Percentiles rank a stretch among this genome's conserved stretches.
These are phyloP conservation scores for Forbesichthys agassizii DNA, from an alignment of 2,113 vertebrate species.

Conservation along the genomic window DNA sequence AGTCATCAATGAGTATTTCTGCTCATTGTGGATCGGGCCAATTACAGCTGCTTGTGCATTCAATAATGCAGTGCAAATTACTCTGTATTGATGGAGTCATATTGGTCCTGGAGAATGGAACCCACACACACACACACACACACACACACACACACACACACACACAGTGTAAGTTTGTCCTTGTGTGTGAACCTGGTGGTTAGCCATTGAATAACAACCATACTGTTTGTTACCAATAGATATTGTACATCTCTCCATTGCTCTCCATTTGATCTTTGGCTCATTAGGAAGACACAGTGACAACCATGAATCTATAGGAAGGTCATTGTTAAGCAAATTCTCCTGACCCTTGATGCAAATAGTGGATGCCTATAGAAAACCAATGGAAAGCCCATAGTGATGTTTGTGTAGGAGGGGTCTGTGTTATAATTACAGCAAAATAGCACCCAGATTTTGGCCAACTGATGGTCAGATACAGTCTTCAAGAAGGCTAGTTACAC, in stretches of 20 bases:
- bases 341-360: slow-evolving; percentile 19
- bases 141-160: slow-evolving; percentile 15
- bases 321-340: background rate
- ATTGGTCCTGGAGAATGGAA: slow-evolving; percentile 20
- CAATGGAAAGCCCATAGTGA: background rate
- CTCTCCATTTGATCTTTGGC: slow-evolving; percentile 21
- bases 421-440: slow-evolving; percentile 1
- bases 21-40: slow-evolving; percentile 8
- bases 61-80: slow-evolving; percentile 42
- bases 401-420: slow-evolving; percentile 14
- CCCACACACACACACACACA: slow-evolving; percentile 17
- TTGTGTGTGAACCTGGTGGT: slow-evolving; percentile 14
- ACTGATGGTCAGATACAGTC: slow-evolving; percentile 20
- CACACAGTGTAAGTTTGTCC: slow-evolving; percentile 20
- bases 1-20: slow-evolving; percentile 22
- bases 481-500: no score
- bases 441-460: slow-evolving; percentile 20
- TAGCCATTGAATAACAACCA: background rate
- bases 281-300: no score
- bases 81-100: slow-evolving; percentile 34
- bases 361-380: slow-evolving; percentile 27
- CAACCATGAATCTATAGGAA: no score
- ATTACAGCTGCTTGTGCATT: slow-evolving; percentile 12
- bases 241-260: background rate
- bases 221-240: slow-evolving; percentile 1